Evolutionary conservation across 2,888 invertebrate species (phyloP), one percentile per base, ranked within the genome.

Genomic region (Heteropelma amictum): DNA sequence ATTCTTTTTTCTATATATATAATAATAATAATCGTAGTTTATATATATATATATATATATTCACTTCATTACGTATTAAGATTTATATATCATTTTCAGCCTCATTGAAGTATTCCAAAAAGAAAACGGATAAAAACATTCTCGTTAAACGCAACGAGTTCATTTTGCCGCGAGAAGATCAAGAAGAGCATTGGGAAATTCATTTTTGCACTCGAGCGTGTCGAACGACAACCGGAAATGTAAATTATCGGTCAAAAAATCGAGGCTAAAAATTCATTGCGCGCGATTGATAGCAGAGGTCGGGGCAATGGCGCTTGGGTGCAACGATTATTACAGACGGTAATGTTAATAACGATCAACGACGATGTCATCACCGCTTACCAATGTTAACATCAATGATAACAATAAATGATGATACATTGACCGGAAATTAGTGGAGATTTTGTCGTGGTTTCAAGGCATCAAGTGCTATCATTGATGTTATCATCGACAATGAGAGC

Each of bases 11-110:
- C 14, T 40, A 26, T 38, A 38, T 56, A 56, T 56, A 54, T 47
- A 53, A 64, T 64, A 58, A 40, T 58, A 17, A 26, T 53, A 17
- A 53, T 33, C 12, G 10, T 19, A 42, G 3, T 51, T 26, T 14
- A 12, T 42, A 45, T 45, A 17, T 12, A 54, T 54, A 10, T 38
- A 30, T 47, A 47, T 61, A 12, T 33, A 35, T 61, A 45, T 67
- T 56, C 12, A 54, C 42, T 33, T 56, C 14, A 12, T 67, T 54
- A 67, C 42, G 47, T 6, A 8, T 63, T 47, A 61, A 23, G 54
- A 42, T 65, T 65, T 40, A 64, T 21, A 14, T 33, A 28, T 6
- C 7, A 26, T 49, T 33, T 45, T 40, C 45, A 47, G 47, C 26
- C 30, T 54, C 54, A 53, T 65, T 42, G 33, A 54, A 54, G 17